Evolutionary conservation across 1,140 invertebrate genomes (phyloP).

Genomic region (Yoshiicerus persimilis): DNA sequence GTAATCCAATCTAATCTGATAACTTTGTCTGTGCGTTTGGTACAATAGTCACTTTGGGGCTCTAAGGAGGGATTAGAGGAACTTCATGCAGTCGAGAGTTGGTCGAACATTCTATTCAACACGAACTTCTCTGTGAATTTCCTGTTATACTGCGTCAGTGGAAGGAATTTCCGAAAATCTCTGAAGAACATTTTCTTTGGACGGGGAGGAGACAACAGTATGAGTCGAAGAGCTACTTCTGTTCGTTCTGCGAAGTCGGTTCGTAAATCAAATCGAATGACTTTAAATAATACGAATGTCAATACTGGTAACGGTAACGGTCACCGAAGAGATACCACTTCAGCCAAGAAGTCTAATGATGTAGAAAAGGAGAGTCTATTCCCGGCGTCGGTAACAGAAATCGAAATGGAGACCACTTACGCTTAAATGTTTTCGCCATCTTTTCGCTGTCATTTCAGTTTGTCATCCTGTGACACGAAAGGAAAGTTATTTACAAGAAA

Average conservation of each 20-base stretch:
- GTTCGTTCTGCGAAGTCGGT: background rate
- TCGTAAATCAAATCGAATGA: background rate
- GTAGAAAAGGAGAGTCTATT: background rate
- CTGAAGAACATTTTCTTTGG: slow-evolving; percentile 50
- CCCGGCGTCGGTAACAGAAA: background rate
- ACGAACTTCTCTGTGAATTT: slow-evolving; percentile 85
- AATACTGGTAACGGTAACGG: background rate
- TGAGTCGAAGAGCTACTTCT: background rate
- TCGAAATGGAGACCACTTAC: slow-evolving; percentile 21
- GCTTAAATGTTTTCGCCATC: background rate
- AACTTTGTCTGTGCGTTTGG: background rate
- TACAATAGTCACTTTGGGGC: slow-evolving; percentile 11
- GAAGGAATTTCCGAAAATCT: slow-evolving; percentile 74
- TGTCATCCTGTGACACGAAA: too few species aligned
- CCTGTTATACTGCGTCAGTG: slow-evolving; percentile 77
- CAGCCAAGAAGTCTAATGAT: background rate
- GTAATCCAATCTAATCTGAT: background rate
- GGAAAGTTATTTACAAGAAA: too few species aligned
- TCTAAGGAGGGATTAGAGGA: background rate
- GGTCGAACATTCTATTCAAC: slow-evolving; percentile 67
- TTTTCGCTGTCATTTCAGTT: background rate
- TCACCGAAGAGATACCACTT: background rate
- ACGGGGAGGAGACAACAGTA: background rate
- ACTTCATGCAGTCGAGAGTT: slow-evolving; percentile 57
- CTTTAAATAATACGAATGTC: background rate